Conservation (phyloP, 2,888 invertebrate species). For the Caenorhabditis drosophilae region DNA sequence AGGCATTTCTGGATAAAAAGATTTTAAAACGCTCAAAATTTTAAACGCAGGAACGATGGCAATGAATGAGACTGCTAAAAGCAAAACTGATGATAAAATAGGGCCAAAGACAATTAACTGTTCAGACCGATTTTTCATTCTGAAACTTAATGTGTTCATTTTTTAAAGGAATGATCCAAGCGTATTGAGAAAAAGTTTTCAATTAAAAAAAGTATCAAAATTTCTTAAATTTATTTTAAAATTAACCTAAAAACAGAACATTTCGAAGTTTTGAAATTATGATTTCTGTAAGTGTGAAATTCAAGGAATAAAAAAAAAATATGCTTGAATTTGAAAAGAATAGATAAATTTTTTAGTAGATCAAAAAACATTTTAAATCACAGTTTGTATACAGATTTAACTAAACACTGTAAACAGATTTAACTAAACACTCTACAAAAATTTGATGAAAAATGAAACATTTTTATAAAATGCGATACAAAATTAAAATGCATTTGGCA, state of each 20-base stretch:
- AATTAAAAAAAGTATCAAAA: neutral
- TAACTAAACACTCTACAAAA: neutral
- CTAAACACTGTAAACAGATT: neutral
- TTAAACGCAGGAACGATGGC: constrained; percentile 29
- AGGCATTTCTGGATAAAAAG: constrained; percentile 24
- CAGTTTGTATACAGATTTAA: neutral
- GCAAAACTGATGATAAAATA: constrained; percentile 4
- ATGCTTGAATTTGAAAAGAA: constrained; percentile 1
- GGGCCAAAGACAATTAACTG: too few relatives aligned
- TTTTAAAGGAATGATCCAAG: neutral
- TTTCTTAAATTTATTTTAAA: constrained; percentile 2
- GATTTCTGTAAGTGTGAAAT: constrained; percentile 14
- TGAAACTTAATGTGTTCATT: neutral
- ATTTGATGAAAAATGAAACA: neutral
- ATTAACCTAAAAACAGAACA: neutral
- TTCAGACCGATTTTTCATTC: too few relatives aligned
- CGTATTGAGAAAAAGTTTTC: constrained; percentile 2
- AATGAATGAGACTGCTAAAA: constrained; percentile 8
- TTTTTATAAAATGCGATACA: neutral
- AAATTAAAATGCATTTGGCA: constrained; percentile 20
- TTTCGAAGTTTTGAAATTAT: neutral
- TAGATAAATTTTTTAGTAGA: constrained; percentile 14
- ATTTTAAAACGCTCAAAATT: constrained; percentile 17
- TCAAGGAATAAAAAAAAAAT: constrained; percentile 4
- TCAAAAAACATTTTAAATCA: neutral